Percentiles rank a stretch among this genome's conserved stretches.
These are phyloP conservation scores for Cheilosia impressa DNA, from an alignment of 2,888 invertebrate species.

Conservation along the genomic window DNA sequence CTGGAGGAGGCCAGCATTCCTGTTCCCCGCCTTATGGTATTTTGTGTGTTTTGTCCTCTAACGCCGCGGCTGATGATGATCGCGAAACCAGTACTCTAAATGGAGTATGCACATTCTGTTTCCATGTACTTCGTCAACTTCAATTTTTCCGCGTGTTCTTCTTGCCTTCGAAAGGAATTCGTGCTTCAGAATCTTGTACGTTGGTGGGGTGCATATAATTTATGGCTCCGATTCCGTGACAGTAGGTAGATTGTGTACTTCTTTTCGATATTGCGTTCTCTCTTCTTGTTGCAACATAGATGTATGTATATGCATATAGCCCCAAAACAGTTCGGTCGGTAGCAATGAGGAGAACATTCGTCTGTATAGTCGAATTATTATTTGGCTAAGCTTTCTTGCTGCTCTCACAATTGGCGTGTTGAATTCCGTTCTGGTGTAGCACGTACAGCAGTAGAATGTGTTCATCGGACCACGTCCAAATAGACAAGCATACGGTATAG, in stretches of 20 bases:
- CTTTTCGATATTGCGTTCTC: constrained; percentile 14
- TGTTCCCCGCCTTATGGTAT: constrained; percentile 33
- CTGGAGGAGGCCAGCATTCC: constrained; percentile 58
- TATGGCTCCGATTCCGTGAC: constrained; percentile 53
- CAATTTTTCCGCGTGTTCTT: constrained; percentile 26
- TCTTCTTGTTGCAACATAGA: constrained; percentile 49
- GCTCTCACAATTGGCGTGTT: constrained; percentile 74
- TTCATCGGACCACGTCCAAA: constrained; percentile 66
- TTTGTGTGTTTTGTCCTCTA: constrained; percentile 64
- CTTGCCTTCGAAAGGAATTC: constrained; percentile 47
- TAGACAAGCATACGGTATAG: constrained; percentile 39
- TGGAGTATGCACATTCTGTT: constrained; percentile 62
- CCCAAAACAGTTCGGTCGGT: constrained; percentile 24
- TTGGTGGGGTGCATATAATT: constrained; percentile 67
- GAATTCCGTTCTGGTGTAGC: constrained; percentile 75
- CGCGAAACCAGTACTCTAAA: constrained; percentile 69
- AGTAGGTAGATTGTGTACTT: constrained; percentile 57
- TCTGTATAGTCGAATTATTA: constrained; percentile 35
- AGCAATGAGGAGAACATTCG: constrained; percentile 23
- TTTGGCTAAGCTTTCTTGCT: constrained; percentile 72
- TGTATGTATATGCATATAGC: not conserved
- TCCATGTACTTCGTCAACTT: constrained; percentile 62
- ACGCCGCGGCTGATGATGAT: constrained; percentile 62
- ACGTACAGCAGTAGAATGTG: constrained; percentile 70
- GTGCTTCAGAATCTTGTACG: constrained; percentile 63